phyloP scores from a whole-genome alignment of 2,888 invertebrate genomes.

The Hesperia comma region DNA sequence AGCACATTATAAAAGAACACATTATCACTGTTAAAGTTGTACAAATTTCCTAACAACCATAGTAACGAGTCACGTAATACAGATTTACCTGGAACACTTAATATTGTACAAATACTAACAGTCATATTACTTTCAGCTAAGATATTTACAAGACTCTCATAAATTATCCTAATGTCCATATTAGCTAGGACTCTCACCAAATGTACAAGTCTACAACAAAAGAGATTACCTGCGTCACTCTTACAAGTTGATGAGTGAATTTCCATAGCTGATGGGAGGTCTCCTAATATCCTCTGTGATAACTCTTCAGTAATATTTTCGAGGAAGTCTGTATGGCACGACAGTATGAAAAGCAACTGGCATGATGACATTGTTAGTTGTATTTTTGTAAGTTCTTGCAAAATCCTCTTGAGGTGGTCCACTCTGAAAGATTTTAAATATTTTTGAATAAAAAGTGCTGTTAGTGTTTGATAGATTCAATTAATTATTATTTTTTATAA shows the following conservation, averaged over 20 bases:
- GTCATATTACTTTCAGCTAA: slow-evolving; percentile 49
- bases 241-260: slow-evolving; percentile 41
- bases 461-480: too few species aligned
- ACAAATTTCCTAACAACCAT: slow-evolving; percentile 71
- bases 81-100: slow-evolving; percentile 44
- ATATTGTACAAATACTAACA: slow-evolving; percentile 43
- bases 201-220: slow-evolving; percentile 52
- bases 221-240: background rate
- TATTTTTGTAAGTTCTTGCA: slow-evolving; percentile 47
- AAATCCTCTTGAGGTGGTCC: slow-evolving; percentile 54
- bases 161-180: slow-evolving; percentile 46
- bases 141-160: slow-evolving; percentile 48
- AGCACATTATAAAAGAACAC: slow-evolving; percentile 49
- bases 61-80: slow-evolving; percentile 50
- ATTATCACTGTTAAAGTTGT: slow-evolving; percentile 50
- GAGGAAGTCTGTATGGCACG: slow-evolving; percentile 62
- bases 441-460: too few species aligned
- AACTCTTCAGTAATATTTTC: slow-evolving; percentile 47
- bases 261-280: slow-evolving; percentile 47
- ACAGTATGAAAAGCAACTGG: slow-evolving; percentile 61
- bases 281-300: slow-evolving; percentile 48
- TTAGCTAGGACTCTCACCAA: slow-evolving; percentile 65
- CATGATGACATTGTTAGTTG: slow-evolving; percentile 46
- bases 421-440: slow-evolving; percentile 52
- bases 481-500: too few species aligned